Evolutionary conservation across 2,888 invertebrate species (phyloP).

Genomic region (Trachelus iudaicus): DNA sequence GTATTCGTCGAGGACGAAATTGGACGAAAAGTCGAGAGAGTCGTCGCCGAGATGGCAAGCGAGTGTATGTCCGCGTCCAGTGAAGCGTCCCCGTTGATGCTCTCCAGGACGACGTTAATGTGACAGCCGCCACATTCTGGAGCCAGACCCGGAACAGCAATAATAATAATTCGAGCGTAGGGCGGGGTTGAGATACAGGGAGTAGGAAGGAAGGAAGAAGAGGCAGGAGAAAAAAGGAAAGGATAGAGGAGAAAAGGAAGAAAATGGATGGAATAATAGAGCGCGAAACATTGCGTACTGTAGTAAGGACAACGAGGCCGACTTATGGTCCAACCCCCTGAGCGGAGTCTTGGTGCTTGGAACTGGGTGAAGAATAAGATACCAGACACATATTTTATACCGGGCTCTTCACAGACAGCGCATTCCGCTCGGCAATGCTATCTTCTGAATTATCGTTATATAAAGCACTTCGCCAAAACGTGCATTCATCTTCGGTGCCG

Average conservation of each 20-base stretch:
- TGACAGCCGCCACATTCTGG: constrained; percentile 58
- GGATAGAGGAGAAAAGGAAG: constrained; percentile 14
- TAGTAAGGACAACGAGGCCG: neutral
- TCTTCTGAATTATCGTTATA: constrained; percentile 61
- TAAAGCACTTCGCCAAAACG: constrained; percentile 59
- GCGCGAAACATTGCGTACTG: neutral
- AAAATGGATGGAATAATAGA: constrained; percentile 3
- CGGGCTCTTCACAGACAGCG: constrained; percentile 42
- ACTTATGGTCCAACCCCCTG: neutral
- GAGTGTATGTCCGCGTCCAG: constrained; percentile 25
- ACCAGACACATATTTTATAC: constrained; percentile 62
- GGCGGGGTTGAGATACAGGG: constrained; percentile 5
- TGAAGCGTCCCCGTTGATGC: constrained; percentile 51
- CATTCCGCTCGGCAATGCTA: constrained; percentile 41
- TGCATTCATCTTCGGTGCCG: constrained; percentile 52
- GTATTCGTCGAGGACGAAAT: constrained; percentile 22
- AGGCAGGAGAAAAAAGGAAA: constrained; percentile 18
- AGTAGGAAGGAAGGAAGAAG: constrained; percentile 16
- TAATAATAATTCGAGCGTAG: constrained; percentile 47
- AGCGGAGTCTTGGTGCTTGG: constrained; percentile 18
- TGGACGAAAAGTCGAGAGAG: constrained; percentile 38
- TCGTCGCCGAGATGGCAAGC: constrained; percentile 35
- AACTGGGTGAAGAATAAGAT: constrained; percentile 64
- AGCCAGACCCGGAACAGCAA: constrained; percentile 42
- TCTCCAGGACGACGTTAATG: constrained; percentile 52